Base-by-base conservation (phyloP, 2,797 vertebrate species). In the Hyperoplus immaculatus region DNA sequence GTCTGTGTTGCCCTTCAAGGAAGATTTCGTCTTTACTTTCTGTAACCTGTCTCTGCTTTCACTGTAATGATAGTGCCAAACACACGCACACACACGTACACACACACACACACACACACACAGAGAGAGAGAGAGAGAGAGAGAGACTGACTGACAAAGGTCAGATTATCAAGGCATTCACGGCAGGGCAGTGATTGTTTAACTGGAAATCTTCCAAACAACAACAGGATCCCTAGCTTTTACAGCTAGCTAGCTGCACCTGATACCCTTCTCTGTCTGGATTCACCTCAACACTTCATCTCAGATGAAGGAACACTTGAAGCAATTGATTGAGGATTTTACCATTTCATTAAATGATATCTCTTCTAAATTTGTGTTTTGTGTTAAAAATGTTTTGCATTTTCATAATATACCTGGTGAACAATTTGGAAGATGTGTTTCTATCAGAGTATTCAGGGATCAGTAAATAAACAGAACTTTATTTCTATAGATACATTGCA, bases 21-120 rank as follows among this genome's bases (percentile, higher is more conserved):
- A 83, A 77, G 73, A 84, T 61, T 86, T 62, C 36, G 3, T 81
- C 73, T 82, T 82, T 82, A 86, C 82, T 77, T 84, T 86, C 81
- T 67, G 90, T 88, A 77, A 77, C 67, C 10, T 60, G 73, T 81
- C 75, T 94, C 85, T 84, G 79, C 87, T 94, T 95, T 94, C 93
- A 85, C 88, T 92, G 89, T 88, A 90, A 91, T 83, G 65, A 77
- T 82, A 92, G 84, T 79, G 50, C 53, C 49, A 49, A 42, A 47
- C 61, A 75, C 80, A 63, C 64, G 39, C 51, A 74, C 60, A 72
- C n/a, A 72, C 73, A 63, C 58, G 59, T 38, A 53, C 21, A 39
- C 21, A 58, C 15, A 55, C 51, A 65, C 47, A 41, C 29, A 65
- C 65, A 51, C 53, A 51, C 55, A 57, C 46, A 58, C 46, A 54